Evolutionary conservation across 1,140 invertebrate genomes (phyloP).

Genomic region (Drosophila nebulosa): DNA sequence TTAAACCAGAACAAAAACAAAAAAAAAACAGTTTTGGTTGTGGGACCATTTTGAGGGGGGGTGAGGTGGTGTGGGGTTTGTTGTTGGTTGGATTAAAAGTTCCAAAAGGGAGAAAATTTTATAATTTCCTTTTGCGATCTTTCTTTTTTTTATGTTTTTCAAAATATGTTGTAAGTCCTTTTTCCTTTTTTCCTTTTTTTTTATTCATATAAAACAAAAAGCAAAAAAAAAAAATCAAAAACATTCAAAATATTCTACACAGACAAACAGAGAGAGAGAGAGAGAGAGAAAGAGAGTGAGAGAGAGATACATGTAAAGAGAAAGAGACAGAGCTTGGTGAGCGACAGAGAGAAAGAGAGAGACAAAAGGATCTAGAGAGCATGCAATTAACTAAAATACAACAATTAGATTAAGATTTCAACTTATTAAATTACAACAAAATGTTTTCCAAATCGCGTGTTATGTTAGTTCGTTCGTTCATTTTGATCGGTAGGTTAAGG

Average conservation of each 20-base stretch:
- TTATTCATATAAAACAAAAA: neutral
- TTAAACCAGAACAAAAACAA: conserved; percentile 19
- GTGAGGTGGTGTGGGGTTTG: neutral
- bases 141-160: conserved; percentile 72
- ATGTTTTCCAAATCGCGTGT: neutral
- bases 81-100: neutral
- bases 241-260: neutral
- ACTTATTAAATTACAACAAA: neutral
- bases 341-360: neutral
- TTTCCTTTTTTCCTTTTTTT: conserved; percentile 26
- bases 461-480: neutral
- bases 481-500: too few species aligned
- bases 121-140: conserved; percentile 2
- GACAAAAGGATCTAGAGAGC: neutral
- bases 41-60: neutral
- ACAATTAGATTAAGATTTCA: neutral
- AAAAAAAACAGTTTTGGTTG: conserved; percentile 21
- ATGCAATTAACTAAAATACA: neutral
- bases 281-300: neutral
- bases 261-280: neutral
- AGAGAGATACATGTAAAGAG: neutral
- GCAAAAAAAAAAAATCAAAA: neutral
- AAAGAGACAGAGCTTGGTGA: neutral
- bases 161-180: conserved; percentile 79
- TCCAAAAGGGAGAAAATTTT: neutral